phyloP scores from a whole-genome alignment of 1,140 invertebrate species.

The Drosophila obscura region DNA sequence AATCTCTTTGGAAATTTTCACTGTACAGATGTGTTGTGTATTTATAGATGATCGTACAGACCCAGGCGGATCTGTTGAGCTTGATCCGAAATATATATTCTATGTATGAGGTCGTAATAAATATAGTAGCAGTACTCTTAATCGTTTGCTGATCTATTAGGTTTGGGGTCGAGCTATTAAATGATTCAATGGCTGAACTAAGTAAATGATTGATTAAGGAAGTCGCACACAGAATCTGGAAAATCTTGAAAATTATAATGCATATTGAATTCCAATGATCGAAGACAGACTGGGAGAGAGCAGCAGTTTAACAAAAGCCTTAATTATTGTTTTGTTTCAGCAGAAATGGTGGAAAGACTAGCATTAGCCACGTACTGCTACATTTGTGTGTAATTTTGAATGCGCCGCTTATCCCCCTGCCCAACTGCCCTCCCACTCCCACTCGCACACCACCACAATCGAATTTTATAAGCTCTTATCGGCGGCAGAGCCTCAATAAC shows the following conservation, averaged over 20 bases:
- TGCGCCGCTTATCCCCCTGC: conserved; percentile 17
- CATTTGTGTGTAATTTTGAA: conserved; percentile 57
- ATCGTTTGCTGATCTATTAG: conserved; percentile 3
- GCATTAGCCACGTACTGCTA: conserved; percentile 39
- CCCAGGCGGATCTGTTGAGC: background rate
- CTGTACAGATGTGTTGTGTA: too few species aligned
- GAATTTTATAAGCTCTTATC: conserved; percentile 60
- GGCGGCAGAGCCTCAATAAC: conserved; percentile 63
- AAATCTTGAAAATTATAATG: conserved; percentile 35
- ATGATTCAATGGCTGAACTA: too few species aligned
- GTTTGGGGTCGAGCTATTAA: conserved; percentile 5
- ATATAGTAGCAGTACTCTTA: conserved; percentile 27
- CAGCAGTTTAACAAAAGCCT: conserved; percentile 11
- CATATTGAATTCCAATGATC: conserved; percentile 8
- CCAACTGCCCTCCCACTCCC: conserved; percentile 3
- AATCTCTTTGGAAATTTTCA: too few species aligned
- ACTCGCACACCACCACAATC: conserved; percentile 32
- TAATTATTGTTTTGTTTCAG: conserved; percentile 47
- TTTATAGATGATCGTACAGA: too few species aligned
- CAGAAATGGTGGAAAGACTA: conserved; percentile 34
- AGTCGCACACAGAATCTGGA: conserved; percentile 25
- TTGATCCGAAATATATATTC: conserved; percentile 5
- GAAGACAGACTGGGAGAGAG: conserved; percentile 19
- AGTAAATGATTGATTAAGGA: conserved; percentile 21
- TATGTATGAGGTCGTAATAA: conserved; percentile 1